Conservation (phyloP, 2,113 vertebrate species). For the Platichthys stellatus region DNA sequence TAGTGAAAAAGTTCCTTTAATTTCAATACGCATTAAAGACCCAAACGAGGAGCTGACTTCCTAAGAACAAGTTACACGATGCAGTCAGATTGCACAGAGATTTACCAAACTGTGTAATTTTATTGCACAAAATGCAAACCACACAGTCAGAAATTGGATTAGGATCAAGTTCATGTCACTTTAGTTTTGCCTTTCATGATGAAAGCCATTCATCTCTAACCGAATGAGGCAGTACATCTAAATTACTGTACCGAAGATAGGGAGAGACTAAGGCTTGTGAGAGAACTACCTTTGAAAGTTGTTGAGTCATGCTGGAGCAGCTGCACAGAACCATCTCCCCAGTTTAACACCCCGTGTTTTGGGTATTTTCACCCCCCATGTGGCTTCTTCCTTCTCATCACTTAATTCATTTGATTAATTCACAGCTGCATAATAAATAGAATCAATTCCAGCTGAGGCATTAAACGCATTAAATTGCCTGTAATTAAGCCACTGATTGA, state of each 20-base stretch:
- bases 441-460: constrained; percentile 76
- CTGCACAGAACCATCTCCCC: background rate
- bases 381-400: constrained; percentile 47
- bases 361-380: constrained; percentile 39
- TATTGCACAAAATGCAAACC: background rate
- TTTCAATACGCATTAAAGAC: too few relatives aligned
- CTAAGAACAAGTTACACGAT: too few relatives aligned
- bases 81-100: background rate
- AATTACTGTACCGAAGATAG: background rate
- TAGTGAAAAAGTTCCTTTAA: background rate
- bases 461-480: constrained; percentile 77
- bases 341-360: constrained; percentile 22
- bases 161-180: background rate
- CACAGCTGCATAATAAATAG: constrained; percentile 74
- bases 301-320: background rate
- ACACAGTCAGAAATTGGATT: background rate
- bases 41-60: too few relatives aligned
- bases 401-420: constrained; percentile 76
- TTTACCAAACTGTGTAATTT: background rate
- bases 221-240: background rate
- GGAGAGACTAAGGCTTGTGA: background rate
- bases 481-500: constrained; percentile 77
- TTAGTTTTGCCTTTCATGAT: background rate
- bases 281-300: background rate
- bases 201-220: background rate